Evolutionary conservation across 1,140 invertebrate genomes (phyloP), one percentile per base, ranked within the genome.

Genomic region (Ladona fulva): DNA sequence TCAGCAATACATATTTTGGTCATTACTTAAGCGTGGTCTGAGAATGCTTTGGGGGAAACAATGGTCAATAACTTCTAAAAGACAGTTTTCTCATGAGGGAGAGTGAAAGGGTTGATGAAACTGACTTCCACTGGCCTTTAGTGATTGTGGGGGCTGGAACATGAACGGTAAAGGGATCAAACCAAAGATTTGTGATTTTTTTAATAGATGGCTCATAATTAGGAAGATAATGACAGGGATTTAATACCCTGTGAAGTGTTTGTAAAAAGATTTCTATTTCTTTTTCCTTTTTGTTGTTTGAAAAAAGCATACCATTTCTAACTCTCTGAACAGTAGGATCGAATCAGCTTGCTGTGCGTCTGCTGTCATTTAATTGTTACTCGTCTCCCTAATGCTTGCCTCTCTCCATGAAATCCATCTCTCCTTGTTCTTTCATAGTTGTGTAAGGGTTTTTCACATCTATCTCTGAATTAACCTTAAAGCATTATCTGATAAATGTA

Each of bases 171-270:
- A 66, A 66, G 52, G 52, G 52, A 66, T 66, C 52, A 66, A 66
- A 66, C 52, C 52, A 66, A 66, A 66, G 52, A 66, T 66, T 66
- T 66, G 52, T 66, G 52, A 66, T 66, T 66, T 66, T 66, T 66
- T 66, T 66, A 66, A 66, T 66, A 66, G 52, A 16, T 66, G 52
- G 52, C 52, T 66, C 52, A 66, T 66, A 66, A 66, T 66, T 66
- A 66, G 52, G 52, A 66, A 66, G 12, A 66, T 66, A 66, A 66
- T 66, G n/a, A 66, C 14, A 12, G 52, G 52, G 12, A 22, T 66
- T 66, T 66, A 66, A 66, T 66, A 66, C 52, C 52, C 52, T 66
- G 52, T 66, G 52, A 66, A 16, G 1, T 66, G 12, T 66, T 66
- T 66, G 52, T 66, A 66, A 66, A 52, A 22, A 66, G n/a, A 19